Conservation (phyloP, 1,140 invertebrate genomes). For the Drosophila truncata region DNA sequence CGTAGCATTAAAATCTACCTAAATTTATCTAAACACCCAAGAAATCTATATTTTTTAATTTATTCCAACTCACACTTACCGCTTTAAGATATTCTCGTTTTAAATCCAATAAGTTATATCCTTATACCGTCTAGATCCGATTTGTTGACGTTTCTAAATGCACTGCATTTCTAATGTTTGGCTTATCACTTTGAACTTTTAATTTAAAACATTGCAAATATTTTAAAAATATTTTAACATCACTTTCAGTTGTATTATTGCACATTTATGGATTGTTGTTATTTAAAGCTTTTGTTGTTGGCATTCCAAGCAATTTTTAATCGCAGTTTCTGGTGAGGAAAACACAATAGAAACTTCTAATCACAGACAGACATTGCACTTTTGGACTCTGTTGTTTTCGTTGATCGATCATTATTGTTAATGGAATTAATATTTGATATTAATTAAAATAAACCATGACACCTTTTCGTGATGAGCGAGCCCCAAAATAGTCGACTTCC, state of each 20-base stretch:
- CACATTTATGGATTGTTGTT: slow-evolving; percentile 62
- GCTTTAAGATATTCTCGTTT: slow-evolving; percentile 34
- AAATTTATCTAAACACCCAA: too few species aligned
- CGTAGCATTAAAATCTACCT: too few species aligned
- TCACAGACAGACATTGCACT: slow-evolving; percentile 77
- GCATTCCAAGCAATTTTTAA: slow-evolving; percentile 28
- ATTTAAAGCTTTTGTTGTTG: slow-evolving; percentile 51
- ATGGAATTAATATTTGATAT: slow-evolving; percentile 1
- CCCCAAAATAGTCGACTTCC: background rate
- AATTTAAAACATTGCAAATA: slow-evolving; percentile 35
- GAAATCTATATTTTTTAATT: too few species aligned
- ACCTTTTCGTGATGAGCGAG: background rate
- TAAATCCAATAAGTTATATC: slow-evolving; percentile 54
- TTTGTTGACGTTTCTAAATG: slow-evolving; percentile 46
- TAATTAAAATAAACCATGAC: background rate
- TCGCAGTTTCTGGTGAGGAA: slow-evolving; percentile 56
- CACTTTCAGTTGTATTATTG: slow-evolving; percentile 56
- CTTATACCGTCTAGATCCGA: slow-evolving; percentile 21
- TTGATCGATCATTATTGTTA: slow-evolving; percentile 31
- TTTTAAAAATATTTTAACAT: slow-evolving; percentile 44
- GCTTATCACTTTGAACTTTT: slow-evolving; percentile 20
- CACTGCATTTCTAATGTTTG: slow-evolving; percentile 18
- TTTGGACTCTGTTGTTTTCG: slow-evolving; percentile 60
- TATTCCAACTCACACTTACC: slow-evolving; percentile 46
- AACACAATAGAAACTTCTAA: slow-evolving; percentile 76